These are phyloP conservation scores for Solea senegalensis DNA, from an alignment of 2,113 vertebrate genomes.

Conservation along the genomic window DNA sequence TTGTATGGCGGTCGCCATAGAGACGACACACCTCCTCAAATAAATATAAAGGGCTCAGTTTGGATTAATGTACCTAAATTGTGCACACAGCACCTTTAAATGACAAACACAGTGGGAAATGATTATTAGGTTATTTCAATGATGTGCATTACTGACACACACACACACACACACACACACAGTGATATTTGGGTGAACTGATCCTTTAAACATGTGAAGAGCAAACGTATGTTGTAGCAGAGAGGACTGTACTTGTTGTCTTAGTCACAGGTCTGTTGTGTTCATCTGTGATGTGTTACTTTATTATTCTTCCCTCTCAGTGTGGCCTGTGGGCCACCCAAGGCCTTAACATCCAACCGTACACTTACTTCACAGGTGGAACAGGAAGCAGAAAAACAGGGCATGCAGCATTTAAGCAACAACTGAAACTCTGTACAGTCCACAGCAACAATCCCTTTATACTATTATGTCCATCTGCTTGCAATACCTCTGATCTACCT, in stretches of 20 bases:
- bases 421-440: conserved; percentile 73
- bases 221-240: background rate
- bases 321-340: conserved; percentile 66
- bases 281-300: conserved; percentile 5
- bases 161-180: background rate
- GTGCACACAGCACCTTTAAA: too few species aligned
- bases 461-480: conserved; percentile 76
- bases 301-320: conserved; percentile 36
- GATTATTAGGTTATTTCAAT: too few species aligned
- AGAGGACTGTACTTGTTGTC: conserved; percentile 12
- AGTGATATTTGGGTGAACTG: conserved; percentile 4
- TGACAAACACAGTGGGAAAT: too few species aligned
- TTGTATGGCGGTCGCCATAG: too few species aligned
- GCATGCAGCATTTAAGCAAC: conserved; percentile 63
- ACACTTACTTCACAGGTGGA: conserved; percentile 41
- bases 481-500: conserved; percentile 79
- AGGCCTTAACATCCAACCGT: conserved; percentile 72
- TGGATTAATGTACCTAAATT: too few species aligned
- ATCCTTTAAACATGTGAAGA: conserved; percentile 10
- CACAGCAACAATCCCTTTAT: conserved; percentile 82
- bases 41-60: too few species aligned
- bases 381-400: conserved; percentile 50
- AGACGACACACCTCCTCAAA: too few species aligned
- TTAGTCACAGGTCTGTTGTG: conserved; percentile 14
- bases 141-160: too few species aligned